phyloP scores from a whole-genome alignment of 2,888 invertebrate species.

The Rhagium mordax region DNA sequence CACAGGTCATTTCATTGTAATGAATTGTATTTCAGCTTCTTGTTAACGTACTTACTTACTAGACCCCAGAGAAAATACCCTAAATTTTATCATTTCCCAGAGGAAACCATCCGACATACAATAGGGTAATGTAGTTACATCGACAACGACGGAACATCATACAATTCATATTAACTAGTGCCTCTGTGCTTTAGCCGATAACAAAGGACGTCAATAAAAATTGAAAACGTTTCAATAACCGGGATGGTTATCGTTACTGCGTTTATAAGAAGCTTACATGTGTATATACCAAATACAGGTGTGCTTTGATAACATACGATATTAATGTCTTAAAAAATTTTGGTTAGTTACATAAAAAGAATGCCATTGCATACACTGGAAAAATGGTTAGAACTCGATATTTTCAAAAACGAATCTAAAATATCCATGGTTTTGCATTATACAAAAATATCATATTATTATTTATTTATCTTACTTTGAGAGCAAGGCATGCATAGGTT shows the following conservation, averaged over 20 bases:
- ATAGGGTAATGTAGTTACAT: constrained; percentile 22
- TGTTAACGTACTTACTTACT: constrained; percentile 34
- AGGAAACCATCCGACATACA: constrained; percentile 25
- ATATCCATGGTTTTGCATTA: no score
- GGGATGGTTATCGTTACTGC: background rate
- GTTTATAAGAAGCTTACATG: background rate
- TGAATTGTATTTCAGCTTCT: constrained; percentile 34
- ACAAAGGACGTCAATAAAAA: background rate
- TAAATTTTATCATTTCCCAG: constrained; percentile 19
- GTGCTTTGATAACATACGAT: no score
- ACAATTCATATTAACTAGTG: constrained; percentile 6
- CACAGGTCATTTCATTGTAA: constrained; percentile 25
- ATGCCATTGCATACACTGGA: no score
- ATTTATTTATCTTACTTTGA: no score
- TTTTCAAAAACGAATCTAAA: no score
- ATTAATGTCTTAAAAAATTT: no score
- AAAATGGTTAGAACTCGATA: no score
- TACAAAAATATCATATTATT: no score
- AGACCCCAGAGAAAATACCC: constrained; percentile 33
- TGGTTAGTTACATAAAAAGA: no score
- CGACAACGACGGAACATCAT: background rate
- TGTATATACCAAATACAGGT: no score
- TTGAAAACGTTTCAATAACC: background rate
- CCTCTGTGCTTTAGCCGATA: background rate
- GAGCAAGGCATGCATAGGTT: no score